Conservation (phyloP, 2,797 vertebrate species). For the Syngnathus acus region DNA sequence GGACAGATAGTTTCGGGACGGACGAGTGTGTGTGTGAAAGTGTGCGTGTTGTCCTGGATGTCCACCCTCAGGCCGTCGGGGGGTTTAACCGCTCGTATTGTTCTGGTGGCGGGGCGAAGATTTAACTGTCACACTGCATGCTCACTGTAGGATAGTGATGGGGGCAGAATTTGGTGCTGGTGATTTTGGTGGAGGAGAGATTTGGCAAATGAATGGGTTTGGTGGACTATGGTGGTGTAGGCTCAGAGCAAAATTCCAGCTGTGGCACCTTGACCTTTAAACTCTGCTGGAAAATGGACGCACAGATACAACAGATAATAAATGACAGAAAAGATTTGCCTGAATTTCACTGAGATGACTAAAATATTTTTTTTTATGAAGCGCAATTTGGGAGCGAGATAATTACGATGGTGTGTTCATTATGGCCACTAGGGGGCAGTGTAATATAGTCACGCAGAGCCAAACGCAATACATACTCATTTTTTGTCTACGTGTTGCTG, state of each 20-base stretch:
- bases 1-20: slow-evolving; percentile 79
- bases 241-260: background rate
- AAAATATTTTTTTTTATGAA: background rate
- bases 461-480: too few species aligned
- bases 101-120: slow-evolving; percentile 75
- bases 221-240: slow-evolving; percentile 12
- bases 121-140: slow-evolving; percentile 88
- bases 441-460: too few species aligned
- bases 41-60: slow-evolving; percentile 21
- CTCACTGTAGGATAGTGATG: slow-evolving; percentile 71
- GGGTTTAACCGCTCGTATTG: slow-evolving; percentile 82
- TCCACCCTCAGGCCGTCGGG: slow-evolving; percentile 61
- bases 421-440: too few species aligned
- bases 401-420: too few species aligned
- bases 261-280: background rate
- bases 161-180: slow-evolving; percentile 29
- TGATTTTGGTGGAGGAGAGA: slow-evolving; percentile 9
- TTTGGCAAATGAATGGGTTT: slow-evolving; percentile 1
- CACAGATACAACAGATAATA: too few species aligned
- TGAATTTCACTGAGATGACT: background rate
- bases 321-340: background rate
- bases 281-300: too few species aligned
- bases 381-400: too few species aligned
- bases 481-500: too few species aligned
- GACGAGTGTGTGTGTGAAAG: slow-evolving; percentile 32